Conservation (phyloP, 2,797 vertebrate species). For the Bryconaethiops microstoma region DNA sequence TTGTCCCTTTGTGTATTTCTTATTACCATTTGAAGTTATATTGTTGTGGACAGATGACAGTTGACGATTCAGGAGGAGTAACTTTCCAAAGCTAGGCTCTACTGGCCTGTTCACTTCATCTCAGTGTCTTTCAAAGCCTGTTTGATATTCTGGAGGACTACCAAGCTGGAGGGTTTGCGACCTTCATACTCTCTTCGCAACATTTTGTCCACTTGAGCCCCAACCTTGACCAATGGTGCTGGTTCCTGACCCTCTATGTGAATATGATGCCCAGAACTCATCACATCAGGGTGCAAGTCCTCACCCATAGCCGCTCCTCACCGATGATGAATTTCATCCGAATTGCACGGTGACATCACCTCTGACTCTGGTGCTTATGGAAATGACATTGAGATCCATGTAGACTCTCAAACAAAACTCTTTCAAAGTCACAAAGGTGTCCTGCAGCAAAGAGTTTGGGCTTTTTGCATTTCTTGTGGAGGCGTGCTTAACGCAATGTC, state of each 20-base stretch:
- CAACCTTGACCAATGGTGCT: neutral
- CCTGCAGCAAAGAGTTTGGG: conserved; percentile 6
- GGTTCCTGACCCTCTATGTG: neutral
- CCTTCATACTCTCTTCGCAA: neutral
- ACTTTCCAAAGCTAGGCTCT: neutral
- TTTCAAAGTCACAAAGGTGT: conserved; percentile 40
- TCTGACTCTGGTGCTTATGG: conserved; percentile 20
- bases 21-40: too few species aligned
- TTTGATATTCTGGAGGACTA: neutral
- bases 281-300: neutral
- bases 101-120: neutral
- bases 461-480: neutral
- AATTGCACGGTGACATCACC: conserved; percentile 18
- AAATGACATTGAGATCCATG: conserved; percentile 5
- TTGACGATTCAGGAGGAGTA: neutral
- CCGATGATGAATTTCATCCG: conserved; percentile 27
- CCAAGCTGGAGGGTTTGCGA: neutral
- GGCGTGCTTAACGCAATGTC: conserved; percentile 29
- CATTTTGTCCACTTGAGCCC: neutral
- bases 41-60: neutral
- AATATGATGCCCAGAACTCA: conserved; percentile 12
- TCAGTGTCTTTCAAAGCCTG: neutral
- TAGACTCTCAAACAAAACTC: conserved; percentile 7
- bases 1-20: too few species aligned
- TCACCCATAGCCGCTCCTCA: conserved; percentile 1